Base-by-base conservation (phyloP, 1,140 invertebrate species). In the Subanguina moxae region DNA sequence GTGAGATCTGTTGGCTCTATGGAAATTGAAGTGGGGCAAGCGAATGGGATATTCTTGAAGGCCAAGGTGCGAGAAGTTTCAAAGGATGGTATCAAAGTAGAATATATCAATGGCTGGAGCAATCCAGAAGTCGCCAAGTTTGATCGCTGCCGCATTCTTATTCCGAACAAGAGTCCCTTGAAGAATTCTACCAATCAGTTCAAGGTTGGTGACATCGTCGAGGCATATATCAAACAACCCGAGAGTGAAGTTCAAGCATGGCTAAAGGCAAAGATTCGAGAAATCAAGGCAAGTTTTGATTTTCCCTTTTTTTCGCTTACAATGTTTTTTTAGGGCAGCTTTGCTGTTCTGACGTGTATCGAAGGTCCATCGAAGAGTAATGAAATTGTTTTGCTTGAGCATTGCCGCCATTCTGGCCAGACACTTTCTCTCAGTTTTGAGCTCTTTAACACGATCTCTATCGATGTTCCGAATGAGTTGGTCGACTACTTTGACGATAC, bases 391-490 rank as follows among this genome's bases (percentile, higher is more conserved):
- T n/a, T n/a, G 11, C 43, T 72, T 3, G 25, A 76, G 15, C 17
- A 25, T 32, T 67, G 71, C 46, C 48, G 69, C 27, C 19, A 27
- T n/a, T 1, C 1, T 19, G 58, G 21, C n/a, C 68, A 23, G 19
- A 45, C 59, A 15, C 25, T 19, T 8, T 25, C 63, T 17, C 19
- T 72, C 19, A 21, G 42, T 15, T 42, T 17, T n/a, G 25, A 17
- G 28, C 52, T 27, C 0, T 32, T 72, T 7, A 78, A 75, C 25
- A 46, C 23, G 3, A 48, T 19, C n/a, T 23, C 21, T 3, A 48
- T 76, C n/a, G 11, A n/a, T 13, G 70, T 74, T 3, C 62, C 68
- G 9, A 57, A 74, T 17, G 74, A 67, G 19, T 30, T 77, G 64
- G 9, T 38, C 15, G 38, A 70, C 1, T 75, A 62, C 25, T 77